Evolutionary conservation across 2,888 invertebrate species (phyloP), one percentile per base, ranked within the genome.

Genomic region (Nephrotoma flavescens): DNA sequence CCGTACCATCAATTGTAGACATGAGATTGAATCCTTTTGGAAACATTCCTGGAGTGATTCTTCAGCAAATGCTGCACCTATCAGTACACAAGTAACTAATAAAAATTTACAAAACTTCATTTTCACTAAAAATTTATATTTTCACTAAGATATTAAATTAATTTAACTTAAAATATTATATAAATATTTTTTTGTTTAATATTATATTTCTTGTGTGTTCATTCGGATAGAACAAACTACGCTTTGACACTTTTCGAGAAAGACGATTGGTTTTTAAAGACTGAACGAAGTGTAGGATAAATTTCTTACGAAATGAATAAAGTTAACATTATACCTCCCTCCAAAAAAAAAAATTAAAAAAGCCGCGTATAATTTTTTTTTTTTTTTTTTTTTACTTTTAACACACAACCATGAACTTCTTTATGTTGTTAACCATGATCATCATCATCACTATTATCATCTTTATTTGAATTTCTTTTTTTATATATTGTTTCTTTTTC

Each of bases 1-100:
- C 44, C 92, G 90, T 91, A 92, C 92, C 92, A 92, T 92, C 89
- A 93, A 91, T 91, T 94, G 94, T 87, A 94, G 91, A 91, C 94
- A 94, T 88, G 94, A 93, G 88, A 94, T 94, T 87, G 94, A 94
- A 91, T 94, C 94, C 89, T 93, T 92, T 88, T 92, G 91, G 88
- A 94, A 91, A 89, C 94, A 94, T 88, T 93, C 92, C 89, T 93
- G 92, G 89, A 94, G 91, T 86, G 90, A 90, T 15, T 89, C 89
- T 85, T 89, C 89, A 7, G 89, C 88, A 87, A 88, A 89, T 12
- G 87, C 86, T 87, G 87, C 87, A 90, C 90, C 89, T 90, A 89
- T 71, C 90, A 89, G 88, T 90, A 90, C 89, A 91, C 90, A 89
- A 90, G 90, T 88, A 89, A 89, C 88, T 89, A 90, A 88, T 89